Evolutionary conservation across 2,888 invertebrate species (phyloP), one percentile per base, ranked within the genome.

Genomic region (Polydrusus tereticollis): DNA sequence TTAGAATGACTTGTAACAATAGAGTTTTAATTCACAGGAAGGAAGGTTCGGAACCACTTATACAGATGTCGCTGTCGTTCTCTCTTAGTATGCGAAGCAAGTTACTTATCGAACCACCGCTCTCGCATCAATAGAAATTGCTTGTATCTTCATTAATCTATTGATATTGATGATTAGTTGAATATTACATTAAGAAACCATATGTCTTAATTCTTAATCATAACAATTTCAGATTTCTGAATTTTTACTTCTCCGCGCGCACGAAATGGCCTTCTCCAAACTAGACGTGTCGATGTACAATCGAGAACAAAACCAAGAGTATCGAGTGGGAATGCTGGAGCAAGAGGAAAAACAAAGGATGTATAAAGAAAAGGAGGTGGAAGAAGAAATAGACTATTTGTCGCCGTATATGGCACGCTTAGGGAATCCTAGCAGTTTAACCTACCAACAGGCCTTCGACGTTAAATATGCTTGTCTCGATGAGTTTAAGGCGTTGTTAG

Each of bases 401-500:
- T 88, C 89, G 3, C 91, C 92, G 0, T 92, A 91, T 81, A 80
- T 92, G 14, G 89, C 89, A 1, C 87, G 89, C 23, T 85, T 91
- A 80, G 88, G 89, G 21, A 87, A 88, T 38, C 86, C 88, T 0
- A 82, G 84, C 0, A 84, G 83, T 33, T 83, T 89, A 14, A 78
- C 82, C 0, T 69, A 69, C 10, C 20, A 83, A 0, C 83, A 90
- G 47, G 87, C 89, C 0, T 43, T 85, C 0, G 85, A 87, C 59
- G 86, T 90, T 33, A 88, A 87, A 12, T 83, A 88, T 0, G 81
- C 88, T 3, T 94, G 94, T 73, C 84, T 94, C 45, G 87, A 87
- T 62, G 93, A 94, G 80, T 91, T 92, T 77, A 92, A 91, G 79
- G 84, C 88, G 0, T 87, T 88, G 33, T 88, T 91, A 73, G 84